A percentile compares a stretch with the other conserved stretches of the same genome.
These are phyloP conservation scores for Mus caroli DNA, from an alignment of 2,797 vertebrate species.

Conservation along the genomic window DNA sequence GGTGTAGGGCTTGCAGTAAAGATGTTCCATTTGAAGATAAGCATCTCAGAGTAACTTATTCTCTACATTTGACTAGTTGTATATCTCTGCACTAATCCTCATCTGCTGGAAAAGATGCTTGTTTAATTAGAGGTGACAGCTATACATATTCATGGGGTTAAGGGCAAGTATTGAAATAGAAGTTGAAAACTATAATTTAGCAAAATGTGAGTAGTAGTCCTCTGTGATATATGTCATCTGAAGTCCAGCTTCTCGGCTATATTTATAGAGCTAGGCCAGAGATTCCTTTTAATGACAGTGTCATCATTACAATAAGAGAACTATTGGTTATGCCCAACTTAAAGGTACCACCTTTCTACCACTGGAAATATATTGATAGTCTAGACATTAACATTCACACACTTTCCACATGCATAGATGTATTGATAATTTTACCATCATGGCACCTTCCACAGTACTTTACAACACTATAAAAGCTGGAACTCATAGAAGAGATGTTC, in stretches of 20 bases:
- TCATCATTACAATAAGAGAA: not conserved
- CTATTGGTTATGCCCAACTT: not conserved
- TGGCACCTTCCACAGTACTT: not conserved
- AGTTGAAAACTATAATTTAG: not conserved
- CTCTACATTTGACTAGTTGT: too few relatives aligned
- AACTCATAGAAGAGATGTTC: not conserved
- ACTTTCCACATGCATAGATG: fast-evolving
- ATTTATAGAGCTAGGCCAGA: not conserved
- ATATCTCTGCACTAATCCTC: not conserved
- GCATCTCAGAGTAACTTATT: not conserved
- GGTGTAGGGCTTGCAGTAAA: not conserved
- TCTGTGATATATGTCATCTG: not conserved
- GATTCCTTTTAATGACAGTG: not conserved
- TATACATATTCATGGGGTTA: not conserved
- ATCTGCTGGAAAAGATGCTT: not conserved
- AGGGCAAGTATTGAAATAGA: not conserved
- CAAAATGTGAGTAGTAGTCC: not conserved
- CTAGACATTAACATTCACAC: not conserved
- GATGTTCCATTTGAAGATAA: not conserved
- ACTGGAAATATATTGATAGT: too few relatives aligned
- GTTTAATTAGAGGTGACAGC: not conserved
- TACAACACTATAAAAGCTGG: not conserved
- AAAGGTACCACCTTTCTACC: not conserved
- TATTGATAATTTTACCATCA: not conserved
- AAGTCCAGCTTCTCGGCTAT: not conserved